Evolutionary conservation across 2,888 invertebrate species (phyloP), one percentile per base, ranked within the genome.

Genomic region (Mimumesa dahlbomi): DNA sequence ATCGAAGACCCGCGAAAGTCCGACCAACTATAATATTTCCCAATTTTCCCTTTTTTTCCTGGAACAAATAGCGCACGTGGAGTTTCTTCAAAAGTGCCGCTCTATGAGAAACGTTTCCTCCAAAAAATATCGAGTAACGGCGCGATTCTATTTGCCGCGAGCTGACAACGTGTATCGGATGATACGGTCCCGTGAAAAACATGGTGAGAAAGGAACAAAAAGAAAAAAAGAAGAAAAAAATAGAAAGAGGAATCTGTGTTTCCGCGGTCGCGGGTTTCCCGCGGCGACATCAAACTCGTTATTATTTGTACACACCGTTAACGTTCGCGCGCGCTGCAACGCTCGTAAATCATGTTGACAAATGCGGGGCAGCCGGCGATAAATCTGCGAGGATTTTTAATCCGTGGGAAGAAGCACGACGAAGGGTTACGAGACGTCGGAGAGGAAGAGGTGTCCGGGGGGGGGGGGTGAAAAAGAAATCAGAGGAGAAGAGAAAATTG

Each of bases 261-360:
- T 46, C 25, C 13, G 29, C 9, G 14, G 5, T 5, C 14, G 14
- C 4, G 29, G 29, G 29, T 13, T 16, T 13, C 6, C 2, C 11
- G 21, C 2, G 13, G 22, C 5, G n/a, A 11, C n/a, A n/a, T n/a
- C 21, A 45, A 21, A 21, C 11, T 22, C 43, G 43, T 45, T 45
- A 14, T 22, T 13, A 49, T 49, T 34, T 49, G 34, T 19, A 34
- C 5, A 18, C 22, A 16, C 34, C 59, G 65, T 59, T 65, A 58
- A 64, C 36, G 61, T 65, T 61, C 52, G 50, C 38, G 49, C 31
- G 13, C 6, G 16, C 46, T 42, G 38, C 14, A 9, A n/a, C 31
- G 38, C 29, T 49, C 66, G 49, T 69, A 67, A 59, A 69, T 69
- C 66, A 68, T 57, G 21, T 67, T 38, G 69, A 66, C 69, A 68